Percentiles rank a stretch among this genome's conserved stretches.
Conservation (phyloP, 2,888 invertebrate species). For the Sphinx pinastri region DNA sequence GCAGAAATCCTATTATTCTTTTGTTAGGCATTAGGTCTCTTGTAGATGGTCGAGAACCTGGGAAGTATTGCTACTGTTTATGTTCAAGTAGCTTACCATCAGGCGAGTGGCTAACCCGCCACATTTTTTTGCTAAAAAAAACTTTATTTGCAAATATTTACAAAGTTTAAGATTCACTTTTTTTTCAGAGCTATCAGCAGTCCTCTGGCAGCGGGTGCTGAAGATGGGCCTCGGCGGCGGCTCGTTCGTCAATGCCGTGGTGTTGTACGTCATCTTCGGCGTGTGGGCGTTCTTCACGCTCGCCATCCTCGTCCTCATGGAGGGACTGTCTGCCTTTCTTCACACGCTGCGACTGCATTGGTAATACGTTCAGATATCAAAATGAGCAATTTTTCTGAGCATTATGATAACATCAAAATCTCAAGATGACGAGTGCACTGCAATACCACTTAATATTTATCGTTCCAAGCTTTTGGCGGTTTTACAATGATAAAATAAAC, state of each 20-base stretch:
- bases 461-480: too few species aligned
- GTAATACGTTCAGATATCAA: too few species aligned
- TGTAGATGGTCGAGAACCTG: too few species aligned
- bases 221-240: constrained; percentile 75
- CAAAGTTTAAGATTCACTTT: background rate
- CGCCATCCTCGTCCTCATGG: constrained; percentile 94
- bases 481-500: background rate
- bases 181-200: constrained; percentile 90
- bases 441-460: background rate
- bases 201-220: constrained; percentile 89
- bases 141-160: too few species aligned
- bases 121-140: too few species aligned
- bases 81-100: too few species aligned
- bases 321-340: constrained; percentile 94
- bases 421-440: too few species aligned
- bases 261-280: constrained; percentile 87
- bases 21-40: too few species aligned
- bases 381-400: too few species aligned
- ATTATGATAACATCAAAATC: background rate
- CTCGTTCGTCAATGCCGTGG: constrained; percentile 53
- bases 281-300: constrained; percentile 92
- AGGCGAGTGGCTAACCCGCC: too few species aligned
- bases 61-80: too few species aligned
- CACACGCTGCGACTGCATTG: constrained; percentile 95
- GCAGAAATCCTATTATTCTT: too few species aligned